Conservation (phyloP, 2,888 invertebrate species). For the Cataglyphis altisquamis region DNA sequence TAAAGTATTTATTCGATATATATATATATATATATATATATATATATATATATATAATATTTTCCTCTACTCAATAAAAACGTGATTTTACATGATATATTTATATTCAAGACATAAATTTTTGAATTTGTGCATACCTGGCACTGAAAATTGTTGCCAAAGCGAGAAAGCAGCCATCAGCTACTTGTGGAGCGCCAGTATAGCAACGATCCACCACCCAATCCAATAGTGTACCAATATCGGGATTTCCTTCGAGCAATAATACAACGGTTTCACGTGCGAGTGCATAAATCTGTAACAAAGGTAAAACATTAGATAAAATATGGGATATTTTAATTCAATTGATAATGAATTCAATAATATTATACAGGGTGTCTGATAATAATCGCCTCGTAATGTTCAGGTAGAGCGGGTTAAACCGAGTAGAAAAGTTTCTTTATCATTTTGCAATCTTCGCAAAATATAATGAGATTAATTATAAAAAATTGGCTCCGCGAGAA, state of each 20-base stretch:
- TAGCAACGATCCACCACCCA: constrained; percentile 99
- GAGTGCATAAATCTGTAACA: constrained; percentile 93
- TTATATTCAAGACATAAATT: not conserved
- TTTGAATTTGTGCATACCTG: constrained; percentile 88
- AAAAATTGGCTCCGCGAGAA: no score
- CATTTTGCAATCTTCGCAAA: no score
- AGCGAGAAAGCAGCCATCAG: constrained; percentile 98
- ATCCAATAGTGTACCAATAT: constrained; percentile 96
- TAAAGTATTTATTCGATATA: not conserved
- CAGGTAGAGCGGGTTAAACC: no score
- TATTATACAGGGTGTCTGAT: not conserved
- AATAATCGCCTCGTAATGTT: no score
- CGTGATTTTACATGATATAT: not conserved
- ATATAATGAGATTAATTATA: no score
- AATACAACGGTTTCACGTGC: constrained; percentile 97
- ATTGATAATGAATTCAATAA: constrained; percentile 4
- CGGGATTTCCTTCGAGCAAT: constrained; percentile 97
- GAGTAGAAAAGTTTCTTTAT: no score
- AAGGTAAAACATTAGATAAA: constrained; percentile 31
- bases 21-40: not conserved
- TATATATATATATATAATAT: constrained; percentile 5
- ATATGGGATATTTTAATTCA: not conserved
- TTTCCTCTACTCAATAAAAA: constrained; percentile 37
- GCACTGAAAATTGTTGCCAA: constrained; percentile 98
- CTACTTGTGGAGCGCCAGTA: constrained; percentile 95